Base-by-base conservation (phyloP, 2,797 vertebrate species). In the Enteromius thamalakanensis region DNA sequence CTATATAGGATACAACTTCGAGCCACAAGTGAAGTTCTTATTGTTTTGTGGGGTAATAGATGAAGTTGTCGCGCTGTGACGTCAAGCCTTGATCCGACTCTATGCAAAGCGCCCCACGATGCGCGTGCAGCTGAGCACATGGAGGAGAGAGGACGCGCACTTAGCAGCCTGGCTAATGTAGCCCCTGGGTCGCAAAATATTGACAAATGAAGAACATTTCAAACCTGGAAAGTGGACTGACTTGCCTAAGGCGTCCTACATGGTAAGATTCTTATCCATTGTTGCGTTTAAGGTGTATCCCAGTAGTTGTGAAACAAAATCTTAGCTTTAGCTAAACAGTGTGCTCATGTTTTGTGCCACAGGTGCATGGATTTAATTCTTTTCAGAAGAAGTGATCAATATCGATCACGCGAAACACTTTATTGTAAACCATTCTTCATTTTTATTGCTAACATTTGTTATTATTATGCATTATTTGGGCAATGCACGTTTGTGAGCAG, bases 61-160 rank as follows among this genome's bases (percentile, higher is more conserved):
- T 55, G 37, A 76, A 67, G 37, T 10, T 76, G 10, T 37, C 10
- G 60, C 76, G 17, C 69, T 8, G 26, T 86, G 80, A 83, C 76
- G 76, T 79, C 81, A 80, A 75, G 32, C 51, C 62, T 53, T 23
- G 81, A 51, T 58, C 65, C 23, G 74, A 40, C 76, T 80, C 42
- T 62, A 79, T 40, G 70, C 79, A 83, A 81, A 86, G 64, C 34
- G 69, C 55, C 51, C 49, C 34, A 55, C 81, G 23, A 53, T 78
- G 83, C 80, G 87, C 76, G 84, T 83, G 86, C 81, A 80, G 87
- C 29, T 60, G 37, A 89, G 87, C 87, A 89, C 90, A 87, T 90
- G 89, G 85, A 89, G 37, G 86, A 82, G 71, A 82, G 85, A 78
- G 83, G 81, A 85, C 85, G 86, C 1, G 71, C 82, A 79, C 81